Evolutionary conservation across 1,140 invertebrate genomes (phyloP), one percentile per base, ranked within the genome.

Genomic region (Zophobas atratus): DNA sequence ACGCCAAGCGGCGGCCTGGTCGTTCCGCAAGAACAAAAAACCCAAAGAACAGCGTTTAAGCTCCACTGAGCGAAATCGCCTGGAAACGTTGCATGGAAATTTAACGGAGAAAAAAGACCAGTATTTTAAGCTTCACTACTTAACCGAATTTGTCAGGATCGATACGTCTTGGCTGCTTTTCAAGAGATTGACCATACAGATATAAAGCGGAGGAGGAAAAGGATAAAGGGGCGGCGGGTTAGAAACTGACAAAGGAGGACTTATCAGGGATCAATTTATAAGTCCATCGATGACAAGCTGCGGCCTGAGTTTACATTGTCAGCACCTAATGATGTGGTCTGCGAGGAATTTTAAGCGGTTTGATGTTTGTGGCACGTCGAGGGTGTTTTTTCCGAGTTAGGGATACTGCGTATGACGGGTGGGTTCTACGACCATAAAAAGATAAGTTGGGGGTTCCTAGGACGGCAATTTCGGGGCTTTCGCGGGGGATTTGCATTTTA

Each of bases 221-320:
- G 39, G 60, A 67, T 67, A 46, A 67, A 67, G 38, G 20, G 43
- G 60, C 38, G 60, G 1, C 39, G 39, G n/a, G 38, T 38, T 33
- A 39, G 34, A 67, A 67, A 67, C 20, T 67, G 60, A 67, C 60
- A 67, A 67, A 67, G 60, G 34, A 6, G 60, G 33, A 67, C 39
- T 67, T 67, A 67, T 67, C 60, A 67, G 38, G 39, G 39, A 67
- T 67, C 60, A 67, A 67, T 67, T 67, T 67, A 67, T 67, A 67
- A 67, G 60, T 32, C 39, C 39, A 43, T 41, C 60, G 39, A 48
- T 67, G 60, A 67, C 60, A 43, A 67, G 39, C 60, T 43, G 20
- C 4, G 39, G 60, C n/a, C 35, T 43, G 8, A 41, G 60, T n/a
- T 43, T 48, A 67, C 60, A 43, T 32, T 43, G 60, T 67, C 60